phyloP scores from a whole-genome alignment of 2,888 invertebrate species.

The Oscheius sp. region DNA sequence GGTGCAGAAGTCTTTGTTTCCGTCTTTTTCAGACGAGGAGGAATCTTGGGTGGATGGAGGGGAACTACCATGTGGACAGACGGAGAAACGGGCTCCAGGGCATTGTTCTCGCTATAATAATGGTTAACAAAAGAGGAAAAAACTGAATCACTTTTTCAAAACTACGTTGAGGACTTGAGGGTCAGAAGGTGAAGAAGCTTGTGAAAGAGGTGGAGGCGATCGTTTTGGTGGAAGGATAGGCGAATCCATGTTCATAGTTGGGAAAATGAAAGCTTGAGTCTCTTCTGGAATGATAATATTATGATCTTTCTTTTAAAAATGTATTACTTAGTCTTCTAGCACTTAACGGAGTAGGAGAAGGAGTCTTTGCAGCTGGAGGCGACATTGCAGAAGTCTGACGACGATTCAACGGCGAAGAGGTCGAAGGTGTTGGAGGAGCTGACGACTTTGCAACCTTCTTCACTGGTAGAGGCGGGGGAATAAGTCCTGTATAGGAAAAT shows the following conservation, averaged over 20 bases:
- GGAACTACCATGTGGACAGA: constrained; percentile 11
- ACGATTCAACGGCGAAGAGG: neutral
- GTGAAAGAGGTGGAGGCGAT: constrained; percentile 7
- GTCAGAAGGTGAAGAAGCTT: neutral
- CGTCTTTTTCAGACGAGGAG: neutral
- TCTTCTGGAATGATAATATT: neutral
- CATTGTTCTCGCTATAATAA: neutral
- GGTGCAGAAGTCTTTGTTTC: neutral
- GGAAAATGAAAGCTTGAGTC: neutral
- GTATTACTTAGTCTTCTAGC: neutral
- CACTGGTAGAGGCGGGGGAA: constrained; percentile 12
- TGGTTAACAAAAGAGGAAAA: neutral
- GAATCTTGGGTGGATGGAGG: constrained; percentile 12
- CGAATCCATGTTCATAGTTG: neutral
- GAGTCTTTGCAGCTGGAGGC: constrained; percentile 3
- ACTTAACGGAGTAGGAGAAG: constrained; percentile 19
- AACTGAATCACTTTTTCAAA: constrained; percentile 7
- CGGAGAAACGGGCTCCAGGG: neutral
- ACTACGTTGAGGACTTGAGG: neutral
- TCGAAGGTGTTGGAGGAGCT: neutral
- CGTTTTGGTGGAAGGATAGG: constrained; percentile 8
- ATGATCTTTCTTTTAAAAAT: neutral
- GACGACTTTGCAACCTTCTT: neutral
- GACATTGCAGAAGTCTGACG: neutral
- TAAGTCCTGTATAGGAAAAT: constrained; percentile 9